Base-by-base conservation (phyloP, 2,113 vertebrate genomes). In the Solea solea region DNA sequence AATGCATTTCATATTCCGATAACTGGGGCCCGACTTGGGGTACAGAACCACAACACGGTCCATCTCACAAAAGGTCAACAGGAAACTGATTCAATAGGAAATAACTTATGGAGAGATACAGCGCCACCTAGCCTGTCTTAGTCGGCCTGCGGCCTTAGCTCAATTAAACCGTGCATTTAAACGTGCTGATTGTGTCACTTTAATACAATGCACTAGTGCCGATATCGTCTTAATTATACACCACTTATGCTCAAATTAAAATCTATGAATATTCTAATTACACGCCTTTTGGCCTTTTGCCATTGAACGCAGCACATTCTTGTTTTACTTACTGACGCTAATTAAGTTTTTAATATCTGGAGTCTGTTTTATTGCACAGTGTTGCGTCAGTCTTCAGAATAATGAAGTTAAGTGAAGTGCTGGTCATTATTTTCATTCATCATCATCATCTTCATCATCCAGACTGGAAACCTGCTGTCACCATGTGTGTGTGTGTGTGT, bases 301-400 rank as follows among this genome's bases (percentile, higher is more conserved):
- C 64, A 9, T 41, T 46, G 56, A 77, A 66, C 49, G 15, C 10
- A 39, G 12, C 69, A 64, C 50, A 52, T 71, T 69, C 55, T 45
- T 71, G 59, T 78, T 81, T 84, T 69, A 81, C 59, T 79, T 74
- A 88, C 74, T 85, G 82, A 86, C 72, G 54, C 34, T 61, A 65
- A 72, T 59, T 67, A 80, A 78, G 34, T 61, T 81, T 21, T 86
- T 75, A 65, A 72, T 76, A 57, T 73, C 53, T 64, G 60, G n/a
- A 28, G 48, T 64, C 55, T 14, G 34, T 27, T 51, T 76, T 74
- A 82, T 90, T 88, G 58, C 83, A 8, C 13, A 1, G 42, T 0
- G 39, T 91, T 91, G 77, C 87, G 81, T 91, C 87, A 88, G 73
- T 72, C 72, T 69, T 53, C 73, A 70, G 56, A 58, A 75, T 52